Conservation (phyloP, 2,888 invertebrate genomes). For the Tenthredo scrophulariae region DNA sequence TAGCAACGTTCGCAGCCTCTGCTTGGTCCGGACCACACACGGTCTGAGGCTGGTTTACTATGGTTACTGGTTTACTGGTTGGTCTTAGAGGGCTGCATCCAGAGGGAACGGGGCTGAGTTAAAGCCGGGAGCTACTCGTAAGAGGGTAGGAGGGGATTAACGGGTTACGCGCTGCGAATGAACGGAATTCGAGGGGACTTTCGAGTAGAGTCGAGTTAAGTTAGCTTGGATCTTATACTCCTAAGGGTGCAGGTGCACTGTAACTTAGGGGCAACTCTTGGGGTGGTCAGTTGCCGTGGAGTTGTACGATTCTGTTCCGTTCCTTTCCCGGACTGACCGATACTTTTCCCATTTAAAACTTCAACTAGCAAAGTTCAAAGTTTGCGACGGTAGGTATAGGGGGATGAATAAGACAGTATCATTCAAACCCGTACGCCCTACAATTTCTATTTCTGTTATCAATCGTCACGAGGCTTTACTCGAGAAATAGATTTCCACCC, state of each 20-base stretch:
- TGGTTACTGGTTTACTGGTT: constrained; percentile 58
- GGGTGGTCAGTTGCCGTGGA: constrained; percentile 33
- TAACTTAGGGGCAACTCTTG: constrained; percentile 34
- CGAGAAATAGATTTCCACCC: constrained; percentile 3
- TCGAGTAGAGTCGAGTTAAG: constrained; percentile 53
- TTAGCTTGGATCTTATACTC: constrained; percentile 42
- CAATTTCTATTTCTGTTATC: not conserved
- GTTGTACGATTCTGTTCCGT: constrained; percentile 3
- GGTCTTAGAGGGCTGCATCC: constrained; percentile 53
- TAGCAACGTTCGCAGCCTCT: constrained; percentile 47
- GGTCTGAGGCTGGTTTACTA: constrained; percentile 51
- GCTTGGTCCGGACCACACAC: constrained; percentile 40
- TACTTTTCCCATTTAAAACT: constrained; percentile 45
- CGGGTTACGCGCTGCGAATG: constrained; percentile 65
- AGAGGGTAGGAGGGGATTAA: constrained; percentile 61
- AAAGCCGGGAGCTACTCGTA: constrained; percentile 57
- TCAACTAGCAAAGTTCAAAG: constrained; percentile 20
- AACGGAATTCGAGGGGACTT: constrained; percentile 63
- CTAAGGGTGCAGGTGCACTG: constrained; percentile 43
- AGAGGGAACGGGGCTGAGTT: constrained; percentile 55
- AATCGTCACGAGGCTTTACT: not conserved
- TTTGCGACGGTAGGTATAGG: not conserved
- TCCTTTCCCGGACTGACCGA: constrained; percentile 16
- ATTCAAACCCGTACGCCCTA: not conserved
- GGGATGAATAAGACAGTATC: constrained; percentile 7